phyloP scores from a whole-genome alignment of 2,888 invertebrate species.

The Yponomeuta cagnagella region DNA sequence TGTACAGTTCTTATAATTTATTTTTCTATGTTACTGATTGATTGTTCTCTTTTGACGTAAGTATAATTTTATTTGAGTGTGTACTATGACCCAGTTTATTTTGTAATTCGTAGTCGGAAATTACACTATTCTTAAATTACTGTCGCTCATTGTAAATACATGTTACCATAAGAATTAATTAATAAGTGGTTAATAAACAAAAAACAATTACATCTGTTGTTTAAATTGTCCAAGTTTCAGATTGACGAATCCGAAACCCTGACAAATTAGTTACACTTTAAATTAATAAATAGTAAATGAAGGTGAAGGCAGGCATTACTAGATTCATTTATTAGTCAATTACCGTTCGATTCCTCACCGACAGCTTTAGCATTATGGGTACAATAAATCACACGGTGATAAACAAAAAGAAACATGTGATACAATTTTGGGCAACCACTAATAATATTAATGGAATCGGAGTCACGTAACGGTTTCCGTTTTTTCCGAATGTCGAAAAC shows the following conservation, averaged over 20 bases:
- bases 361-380: not conserved
- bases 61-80: not conserved
- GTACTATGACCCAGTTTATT: not conserved
- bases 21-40: not conserved
- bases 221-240: not conserved
- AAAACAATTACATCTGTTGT: not conserved
- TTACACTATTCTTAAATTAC: not conserved
- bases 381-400: not conserved
- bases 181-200: conserved; percentile 9
- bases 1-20: not conserved
- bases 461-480: conserved; percentile 69
- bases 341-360: not conserved
- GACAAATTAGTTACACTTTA: too few relatives aligned
- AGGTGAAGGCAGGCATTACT: too few relatives aligned
- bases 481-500: conserved; percentile 56
- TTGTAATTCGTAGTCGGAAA: not conserved
- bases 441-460: conserved; percentile 52
- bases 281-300: too few relatives aligned
- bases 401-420: not conserved
- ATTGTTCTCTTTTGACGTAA: not conserved
- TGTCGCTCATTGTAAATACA: conserved; percentile 13
- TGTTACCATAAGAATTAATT: conserved; percentile 3
- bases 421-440: conserved; percentile 21
- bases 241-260: not conserved
- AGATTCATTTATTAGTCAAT: not conserved